Evolutionary conservation across 2,113 vertebrate species (phyloP).

Genomic region (Xiphorhynchus elegans): DNA sequence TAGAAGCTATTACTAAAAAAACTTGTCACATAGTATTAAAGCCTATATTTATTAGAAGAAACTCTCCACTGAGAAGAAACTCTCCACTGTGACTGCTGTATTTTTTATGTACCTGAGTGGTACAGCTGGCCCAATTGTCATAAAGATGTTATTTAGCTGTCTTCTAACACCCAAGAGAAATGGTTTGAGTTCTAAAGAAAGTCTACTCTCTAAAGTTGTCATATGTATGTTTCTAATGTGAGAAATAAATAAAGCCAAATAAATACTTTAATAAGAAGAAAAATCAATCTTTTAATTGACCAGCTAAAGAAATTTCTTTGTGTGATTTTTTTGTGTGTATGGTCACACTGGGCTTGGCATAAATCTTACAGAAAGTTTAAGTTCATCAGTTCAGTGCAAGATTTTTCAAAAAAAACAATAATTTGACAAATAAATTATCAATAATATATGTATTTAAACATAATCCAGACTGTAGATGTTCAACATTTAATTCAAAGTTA

Average conservation of each 20-base stretch:
- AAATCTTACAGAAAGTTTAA: background rate
- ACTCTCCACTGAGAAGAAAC: background rate
- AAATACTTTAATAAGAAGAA: background rate
- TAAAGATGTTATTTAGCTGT: background rate
- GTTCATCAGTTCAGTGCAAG: background rate
- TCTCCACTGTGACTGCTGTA: background rate
- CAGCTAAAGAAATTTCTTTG: background rate
- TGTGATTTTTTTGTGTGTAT: background rate
- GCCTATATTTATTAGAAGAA: background rate
- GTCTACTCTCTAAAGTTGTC: background rate
- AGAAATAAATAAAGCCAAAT: background rate
- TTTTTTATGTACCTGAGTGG: background rate
- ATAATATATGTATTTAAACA: background rate
- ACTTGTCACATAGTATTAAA: background rate
- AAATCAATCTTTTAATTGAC: background rate
- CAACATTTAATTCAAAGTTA: background rate
- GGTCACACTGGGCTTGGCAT: background rate
- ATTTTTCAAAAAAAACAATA: background rate
- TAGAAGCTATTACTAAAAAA: background rate
- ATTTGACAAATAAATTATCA: background rate
- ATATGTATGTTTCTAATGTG: background rate
- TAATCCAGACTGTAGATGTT: background rate
- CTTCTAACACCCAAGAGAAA: background rate
- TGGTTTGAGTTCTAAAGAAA: background rate
- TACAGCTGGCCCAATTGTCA: background rate